These are phyloP conservation scores for Decapterus maruadsi DNA, from an alignment of 2,797 vertebrate genomes.

Conservation along the genomic window DNA sequence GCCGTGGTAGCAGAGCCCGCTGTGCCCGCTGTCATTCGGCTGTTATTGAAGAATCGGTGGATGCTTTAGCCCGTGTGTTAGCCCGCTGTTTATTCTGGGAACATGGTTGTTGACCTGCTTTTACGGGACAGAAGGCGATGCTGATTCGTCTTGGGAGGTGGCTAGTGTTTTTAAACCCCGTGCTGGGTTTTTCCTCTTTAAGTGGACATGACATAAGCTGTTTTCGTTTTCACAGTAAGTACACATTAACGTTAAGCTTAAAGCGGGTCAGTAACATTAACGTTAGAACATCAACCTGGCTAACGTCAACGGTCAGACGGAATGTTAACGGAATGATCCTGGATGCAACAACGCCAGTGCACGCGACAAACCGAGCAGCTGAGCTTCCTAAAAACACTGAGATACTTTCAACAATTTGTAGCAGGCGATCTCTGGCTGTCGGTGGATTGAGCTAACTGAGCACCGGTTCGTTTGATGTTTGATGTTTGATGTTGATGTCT, in stretches of 20 bases:
- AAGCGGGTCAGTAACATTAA: background rate
- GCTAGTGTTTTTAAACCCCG: background rate
- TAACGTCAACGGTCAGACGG: background rate
- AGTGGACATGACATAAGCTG: background rate
- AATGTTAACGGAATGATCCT: background rate
- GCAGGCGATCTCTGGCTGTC: too few species aligned
- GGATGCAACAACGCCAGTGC: background rate
- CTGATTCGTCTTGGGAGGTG: background rate
- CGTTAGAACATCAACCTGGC: background rate
- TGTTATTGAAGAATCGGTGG: slow-evolving; percentile 10
- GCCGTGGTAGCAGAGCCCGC: background rate
- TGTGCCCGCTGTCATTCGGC: slow-evolving; percentile 20
- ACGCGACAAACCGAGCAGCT: background rate
- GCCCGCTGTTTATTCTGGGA: slow-evolving; percentile 24
- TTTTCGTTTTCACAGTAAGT: too few species aligned
- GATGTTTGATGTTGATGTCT: too few species aligned
- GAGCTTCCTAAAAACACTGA: background rate
- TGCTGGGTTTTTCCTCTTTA: background rate
- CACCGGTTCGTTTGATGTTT: too few species aligned
- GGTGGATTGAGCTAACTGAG: background rate
- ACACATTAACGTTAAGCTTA: background rate
- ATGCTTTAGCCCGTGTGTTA: slow-evolving; percentile 27
- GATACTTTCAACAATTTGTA: background rate
- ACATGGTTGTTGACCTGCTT: slow-evolving; percentile 59
- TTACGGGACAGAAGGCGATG: slow-evolving; percentile 23